Conservation (phyloP, 2,888 invertebrate genomes). For the Chrysolina oricalcia region DNA sequence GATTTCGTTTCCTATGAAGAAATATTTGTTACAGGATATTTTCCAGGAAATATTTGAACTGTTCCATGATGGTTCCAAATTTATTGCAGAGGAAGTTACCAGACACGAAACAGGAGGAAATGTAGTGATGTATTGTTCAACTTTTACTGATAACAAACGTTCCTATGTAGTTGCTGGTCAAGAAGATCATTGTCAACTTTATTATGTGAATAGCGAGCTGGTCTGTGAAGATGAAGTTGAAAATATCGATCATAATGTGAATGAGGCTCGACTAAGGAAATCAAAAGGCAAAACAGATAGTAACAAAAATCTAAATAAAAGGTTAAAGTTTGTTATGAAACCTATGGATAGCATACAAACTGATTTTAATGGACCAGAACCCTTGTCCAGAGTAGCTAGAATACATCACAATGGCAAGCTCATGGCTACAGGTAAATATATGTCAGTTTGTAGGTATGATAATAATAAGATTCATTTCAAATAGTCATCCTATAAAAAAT, state of each 20-base stretch:
- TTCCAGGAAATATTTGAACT: slow-evolving; percentile 94
- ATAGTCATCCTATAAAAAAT: no score
- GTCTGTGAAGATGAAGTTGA: slow-evolving; percentile 70
- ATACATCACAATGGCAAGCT: slow-evolving; percentile 81
- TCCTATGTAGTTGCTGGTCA: slow-evolving; percentile 91
- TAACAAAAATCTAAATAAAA: slow-evolving; percentile 73
- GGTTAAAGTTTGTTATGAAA: slow-evolving; percentile 83
- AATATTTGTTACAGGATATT: slow-evolving; percentile 23
- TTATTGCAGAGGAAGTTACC: slow-evolving; percentile 90
- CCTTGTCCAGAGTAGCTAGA: slow-evolving; percentile 88
- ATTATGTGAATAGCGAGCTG: slow-evolving; percentile 77
- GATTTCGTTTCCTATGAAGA: slow-evolving; percentile 62
- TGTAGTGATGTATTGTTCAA: slow-evolving; percentile 93
- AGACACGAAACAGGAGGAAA: slow-evolving; percentile 91
- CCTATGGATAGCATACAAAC: slow-evolving; percentile 89
- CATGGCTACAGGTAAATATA: slow-evolving; percentile 83
- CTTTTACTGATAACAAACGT: slow-evolving; percentile 81
- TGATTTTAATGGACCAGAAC: slow-evolving; percentile 85
- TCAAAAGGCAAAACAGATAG: slow-evolving; percentile 75
- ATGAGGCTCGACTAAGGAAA: slow-evolving; percentile 74
- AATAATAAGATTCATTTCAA: no score
- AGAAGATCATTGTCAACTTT: slow-evolving; percentile 92
- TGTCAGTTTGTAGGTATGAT: background rate
- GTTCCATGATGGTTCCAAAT: slow-evolving; percentile 87
- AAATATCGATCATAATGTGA: slow-evolving; percentile 66